Conservation (phyloP, 1,140 invertebrate genomes). For the Diachasmimorpha longicaudata region DNA sequence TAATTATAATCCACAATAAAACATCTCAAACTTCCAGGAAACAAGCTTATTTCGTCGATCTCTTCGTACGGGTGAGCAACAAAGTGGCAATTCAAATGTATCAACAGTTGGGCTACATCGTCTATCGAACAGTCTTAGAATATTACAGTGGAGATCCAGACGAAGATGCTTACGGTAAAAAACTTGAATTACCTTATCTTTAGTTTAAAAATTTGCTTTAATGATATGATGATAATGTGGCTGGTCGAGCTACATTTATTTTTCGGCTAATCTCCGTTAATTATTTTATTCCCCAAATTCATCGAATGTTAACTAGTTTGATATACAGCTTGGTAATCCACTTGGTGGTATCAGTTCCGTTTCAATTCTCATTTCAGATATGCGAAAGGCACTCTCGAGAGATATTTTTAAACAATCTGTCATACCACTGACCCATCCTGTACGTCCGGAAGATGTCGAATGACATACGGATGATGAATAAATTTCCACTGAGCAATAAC, state of each 20-base stretch:
- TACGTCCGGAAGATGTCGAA: constrained; percentile 94
- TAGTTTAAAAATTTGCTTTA: too few relatives aligned
- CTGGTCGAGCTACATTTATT: too few relatives aligned
- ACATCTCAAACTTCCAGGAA: constrained; percentile 70
- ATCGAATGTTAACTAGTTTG: too few relatives aligned
- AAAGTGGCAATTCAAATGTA: constrained; percentile 98
- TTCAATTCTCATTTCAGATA: constrained; percentile 80
- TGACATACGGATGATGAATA: constrained; percentile 45
- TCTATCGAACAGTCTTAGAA: constrained; percentile 94
- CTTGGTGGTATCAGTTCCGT: too few relatives aligned
- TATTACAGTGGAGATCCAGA: constrained; percentile 98
- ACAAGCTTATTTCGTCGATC: constrained; percentile 96
- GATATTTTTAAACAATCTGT: constrained; percentile 94
- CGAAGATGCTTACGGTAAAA: constrained; percentile 96
- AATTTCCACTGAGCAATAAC: not conserved
- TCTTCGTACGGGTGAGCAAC: constrained; percentile 98
- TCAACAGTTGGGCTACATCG: constrained; percentile 93
- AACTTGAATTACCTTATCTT: too few relatives aligned
- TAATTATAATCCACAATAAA: not conserved
- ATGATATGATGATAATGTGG: too few relatives aligned
- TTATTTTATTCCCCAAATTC: too few relatives aligned
- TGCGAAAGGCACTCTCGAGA: constrained; percentile 95
- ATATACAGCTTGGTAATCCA: too few relatives aligned
- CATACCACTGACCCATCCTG: constrained; percentile 91
- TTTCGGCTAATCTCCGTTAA: too few relatives aligned